These are phyloP conservation scores for Atopsyche davidsoni DNA, from an alignment of 1,140 invertebrate species.

Conservation along the genomic window DNA sequence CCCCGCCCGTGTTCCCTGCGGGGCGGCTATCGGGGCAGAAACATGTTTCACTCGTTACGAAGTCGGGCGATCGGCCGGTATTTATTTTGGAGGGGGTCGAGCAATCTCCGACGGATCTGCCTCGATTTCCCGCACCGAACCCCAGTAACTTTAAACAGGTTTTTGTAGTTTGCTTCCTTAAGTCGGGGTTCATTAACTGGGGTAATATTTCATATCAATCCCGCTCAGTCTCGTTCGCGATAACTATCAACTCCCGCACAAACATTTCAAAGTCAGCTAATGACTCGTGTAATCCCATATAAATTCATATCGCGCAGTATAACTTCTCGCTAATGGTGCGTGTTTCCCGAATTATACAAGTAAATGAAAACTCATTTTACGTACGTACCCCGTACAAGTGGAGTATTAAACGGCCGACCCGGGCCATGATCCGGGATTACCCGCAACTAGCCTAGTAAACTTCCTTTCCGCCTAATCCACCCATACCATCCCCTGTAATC, in stretches of 20 bases:
- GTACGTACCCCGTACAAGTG: slow-evolving; percentile 22
- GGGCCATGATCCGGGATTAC: slow-evolving; percentile 27
- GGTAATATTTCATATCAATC: slow-evolving; percentile 11
- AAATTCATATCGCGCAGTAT: slow-evolving; percentile 13
- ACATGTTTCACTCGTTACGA: too few species aligned
- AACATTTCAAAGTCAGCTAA: slow-evolving; percentile 13
- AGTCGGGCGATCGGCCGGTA: too few species aligned
- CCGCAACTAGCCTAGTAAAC: slow-evolving; percentile 25
- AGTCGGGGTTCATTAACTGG: slow-evolving; percentile 5
- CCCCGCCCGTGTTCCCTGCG: too few species aligned
- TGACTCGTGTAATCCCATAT: slow-evolving; percentile 22
- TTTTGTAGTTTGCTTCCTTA: too few species aligned
- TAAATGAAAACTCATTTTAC: slow-evolving; percentile 27
- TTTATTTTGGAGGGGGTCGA: too few species aligned
- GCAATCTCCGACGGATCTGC: too few species aligned
- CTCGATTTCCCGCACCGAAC: too few species aligned
- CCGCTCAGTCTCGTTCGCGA: slow-evolving; percentile 12
- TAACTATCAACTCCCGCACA: slow-evolving; percentile 18
- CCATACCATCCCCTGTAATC: slow-evolving; percentile 24
- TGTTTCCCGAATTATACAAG: slow-evolving; percentile 23
- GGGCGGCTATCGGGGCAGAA: too few species aligned
- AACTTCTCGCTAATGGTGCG: slow-evolving; percentile 21
- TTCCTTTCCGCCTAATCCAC: slow-evolving; percentile 24
- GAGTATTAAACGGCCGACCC: slow-evolving; percentile 24
- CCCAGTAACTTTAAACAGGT: too few species aligned